phyloP scores from a whole-genome alignment of 2,888 invertebrate genomes.

The Erebia epiphron region DNA sequence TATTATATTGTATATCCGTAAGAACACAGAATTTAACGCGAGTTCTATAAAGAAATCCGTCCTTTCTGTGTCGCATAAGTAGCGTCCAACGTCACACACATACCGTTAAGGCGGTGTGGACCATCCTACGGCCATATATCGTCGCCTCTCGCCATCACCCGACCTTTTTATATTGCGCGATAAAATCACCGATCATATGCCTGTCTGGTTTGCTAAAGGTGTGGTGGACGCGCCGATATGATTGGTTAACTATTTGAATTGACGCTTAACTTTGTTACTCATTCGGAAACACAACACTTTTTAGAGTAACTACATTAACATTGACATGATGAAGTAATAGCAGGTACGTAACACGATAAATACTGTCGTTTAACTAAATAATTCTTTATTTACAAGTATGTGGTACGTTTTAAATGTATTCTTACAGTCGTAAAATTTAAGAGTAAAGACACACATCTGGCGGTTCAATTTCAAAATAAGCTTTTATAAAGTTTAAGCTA shows the following conservation, averaged over 20 bases:
- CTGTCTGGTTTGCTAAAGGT: neutral
- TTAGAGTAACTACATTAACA: too few relatives aligned
- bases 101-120: constrained; percentile 33
- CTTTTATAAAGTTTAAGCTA: too few relatives aligned
- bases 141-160: constrained; percentile 13
- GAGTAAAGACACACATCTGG: too few relatives aligned
- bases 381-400: too few relatives aligned
- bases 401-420: too few relatives aligned
- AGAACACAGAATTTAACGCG: constrained; percentile 19
- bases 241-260: neutral
- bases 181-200: constrained; percentile 9
- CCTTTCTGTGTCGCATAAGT: constrained; percentile 34
- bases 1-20: neutral
- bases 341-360: too few relatives aligned
- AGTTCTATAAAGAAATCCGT: constrained; percentile 25
- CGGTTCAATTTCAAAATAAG: too few relatives aligned
- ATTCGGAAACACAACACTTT: neutral
- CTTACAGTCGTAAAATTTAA: too few relatives aligned
- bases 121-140: constrained; percentile 31
- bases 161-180: constrained; percentile 20
- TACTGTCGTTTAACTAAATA: too few relatives aligned
- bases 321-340: too few relatives aligned
- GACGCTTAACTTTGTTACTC: neutral
- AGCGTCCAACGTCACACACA: constrained; percentile 34
- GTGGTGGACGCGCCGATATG: neutral